phyloP scores from a whole-genome alignment of 2,797 vertebrate genomes.

The Corythornis leucogaster region DNA sequence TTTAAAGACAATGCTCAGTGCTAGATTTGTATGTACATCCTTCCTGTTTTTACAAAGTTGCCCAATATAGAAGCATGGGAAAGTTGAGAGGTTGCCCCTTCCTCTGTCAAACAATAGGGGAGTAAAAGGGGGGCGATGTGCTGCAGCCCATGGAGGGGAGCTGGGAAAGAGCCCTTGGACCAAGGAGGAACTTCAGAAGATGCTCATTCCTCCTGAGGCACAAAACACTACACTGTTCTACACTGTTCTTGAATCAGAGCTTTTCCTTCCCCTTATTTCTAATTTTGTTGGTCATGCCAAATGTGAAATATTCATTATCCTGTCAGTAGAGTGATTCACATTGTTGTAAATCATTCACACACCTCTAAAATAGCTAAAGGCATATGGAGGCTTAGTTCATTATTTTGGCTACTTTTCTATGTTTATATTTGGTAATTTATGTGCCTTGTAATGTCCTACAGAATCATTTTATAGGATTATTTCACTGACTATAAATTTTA shows the following conservation, averaged over 20 bases:
- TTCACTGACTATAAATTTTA: slow-evolving; percentile 65
- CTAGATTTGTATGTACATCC: neutral
- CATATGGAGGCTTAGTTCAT: slow-evolving; percentile 23
- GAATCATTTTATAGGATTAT: slow-evolving; percentile 59
- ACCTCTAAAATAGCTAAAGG: slow-evolving; percentile 22
- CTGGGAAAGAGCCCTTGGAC: neutral
- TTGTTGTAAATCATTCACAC: slow-evolving; percentile 8
- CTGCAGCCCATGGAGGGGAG: fast-evolving
- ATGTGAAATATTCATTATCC: slow-evolving; percentile 20
- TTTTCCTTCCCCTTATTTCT: neutral
- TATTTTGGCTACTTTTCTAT: slow-evolving; percentile 59
- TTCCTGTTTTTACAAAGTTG: neutral
- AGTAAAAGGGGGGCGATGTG: fast-evolving
- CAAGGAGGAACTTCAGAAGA: neutral
- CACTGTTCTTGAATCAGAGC: neutral
- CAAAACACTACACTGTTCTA: neutral
- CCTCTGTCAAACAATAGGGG: neutral
- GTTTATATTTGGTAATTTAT: slow-evolving; percentile 69
- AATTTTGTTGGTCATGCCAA: neutral
- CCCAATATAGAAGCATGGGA: neutral
- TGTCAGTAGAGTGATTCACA: slow-evolving; percentile 8
- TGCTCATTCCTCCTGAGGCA: neutral
- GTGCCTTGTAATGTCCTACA: slow-evolving; percentile 59
- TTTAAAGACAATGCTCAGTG: neutral
- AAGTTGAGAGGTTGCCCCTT: neutral